Conservation (phyloP, 2,888 invertebrate genomes). For the Coenonympha glycerion region DNA sequence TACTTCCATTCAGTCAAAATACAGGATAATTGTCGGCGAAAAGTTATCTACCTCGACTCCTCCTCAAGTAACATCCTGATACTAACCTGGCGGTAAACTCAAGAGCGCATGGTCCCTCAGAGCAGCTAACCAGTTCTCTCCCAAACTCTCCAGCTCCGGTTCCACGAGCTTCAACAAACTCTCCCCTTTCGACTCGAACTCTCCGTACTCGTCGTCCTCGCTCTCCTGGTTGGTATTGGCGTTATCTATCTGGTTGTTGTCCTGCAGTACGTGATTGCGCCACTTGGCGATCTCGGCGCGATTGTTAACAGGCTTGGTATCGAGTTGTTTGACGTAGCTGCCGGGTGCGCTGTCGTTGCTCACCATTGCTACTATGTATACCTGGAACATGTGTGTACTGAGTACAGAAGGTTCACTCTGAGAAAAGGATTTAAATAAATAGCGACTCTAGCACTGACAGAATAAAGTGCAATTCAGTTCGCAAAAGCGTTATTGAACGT, state of each 20-base stretch:
- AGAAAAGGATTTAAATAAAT: too few relatives aligned
- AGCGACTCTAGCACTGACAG: too few relatives aligned
- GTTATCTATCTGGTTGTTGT: slow-evolving; percentile 57
- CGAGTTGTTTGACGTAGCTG: slow-evolving; percentile 71
- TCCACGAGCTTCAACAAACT: slow-evolving; percentile 92
- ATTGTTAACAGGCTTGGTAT: slow-evolving; percentile 62
- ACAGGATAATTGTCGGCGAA: too few relatives aligned
- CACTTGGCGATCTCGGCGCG: slow-evolving; percentile 59
- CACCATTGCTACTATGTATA: slow-evolving; percentile 96
- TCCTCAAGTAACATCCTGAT: too few relatives aligned
- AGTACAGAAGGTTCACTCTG: too few relatives aligned
- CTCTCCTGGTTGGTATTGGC: slow-evolving; percentile 40
- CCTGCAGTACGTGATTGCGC: slow-evolving; percentile 54
- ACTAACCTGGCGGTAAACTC: slow-evolving; percentile 90
- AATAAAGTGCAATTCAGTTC: too few relatives aligned
- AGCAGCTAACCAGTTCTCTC: slow-evolving; percentile 96
- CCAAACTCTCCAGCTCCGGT: slow-evolving; percentile 93
- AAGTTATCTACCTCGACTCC: too few relatives aligned
- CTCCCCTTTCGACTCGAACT: slow-evolving; percentile 85
- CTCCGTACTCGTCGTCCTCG: slow-evolving; percentile 79
- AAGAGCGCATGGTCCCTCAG: slow-evolving; percentile 95
- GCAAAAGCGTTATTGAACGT: too few relatives aligned
- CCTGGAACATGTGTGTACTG: too few relatives aligned
- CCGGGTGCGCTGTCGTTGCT: slow-evolving; percentile 82
- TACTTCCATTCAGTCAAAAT: too few relatives aligned